phyloP scores from a whole-genome alignment of 2,113 vertebrate genomes.

The Campylomormyrus numenius region DNA sequence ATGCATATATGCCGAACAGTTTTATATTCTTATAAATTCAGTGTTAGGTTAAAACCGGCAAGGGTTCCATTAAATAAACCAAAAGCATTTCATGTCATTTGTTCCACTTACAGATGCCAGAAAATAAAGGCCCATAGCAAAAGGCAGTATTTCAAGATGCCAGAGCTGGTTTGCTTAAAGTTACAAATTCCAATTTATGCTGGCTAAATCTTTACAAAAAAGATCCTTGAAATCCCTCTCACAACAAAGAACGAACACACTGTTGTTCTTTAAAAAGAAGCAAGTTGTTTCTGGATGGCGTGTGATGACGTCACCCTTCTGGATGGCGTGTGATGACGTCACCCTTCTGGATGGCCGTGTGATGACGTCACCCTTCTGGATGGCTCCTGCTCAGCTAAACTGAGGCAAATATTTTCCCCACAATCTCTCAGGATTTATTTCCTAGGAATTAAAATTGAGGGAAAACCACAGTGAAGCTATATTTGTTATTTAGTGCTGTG shows the following conservation, averaged over 20 bases:
- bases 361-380: background rate
- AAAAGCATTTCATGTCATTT: background rate
- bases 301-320: background rate
- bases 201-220: conserved; percentile 35
- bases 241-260: conserved; percentile 37
- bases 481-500: background rate
- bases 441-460: background rate
- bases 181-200: conserved; percentile 42
- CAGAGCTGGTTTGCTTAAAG: background rate
- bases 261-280: conserved; percentile 34
- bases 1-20: background rate
- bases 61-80: background rate
- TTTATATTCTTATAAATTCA: background rate
- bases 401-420: background rate
- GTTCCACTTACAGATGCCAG: background rate
- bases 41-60: background rate
- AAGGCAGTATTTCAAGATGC: background rate
- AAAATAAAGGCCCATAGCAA: background rate
- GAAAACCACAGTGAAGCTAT: background rate
- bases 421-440: background rate
- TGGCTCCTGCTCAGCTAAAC: background rate
- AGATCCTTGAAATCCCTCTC: conserved; percentile 25
- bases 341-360: background rate
- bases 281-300: conserved; percentile 12
- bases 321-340: background rate